Conservation (phyloP, 2,797 vertebrate species). For the Cryptoblepharus egeriae region DNA sequence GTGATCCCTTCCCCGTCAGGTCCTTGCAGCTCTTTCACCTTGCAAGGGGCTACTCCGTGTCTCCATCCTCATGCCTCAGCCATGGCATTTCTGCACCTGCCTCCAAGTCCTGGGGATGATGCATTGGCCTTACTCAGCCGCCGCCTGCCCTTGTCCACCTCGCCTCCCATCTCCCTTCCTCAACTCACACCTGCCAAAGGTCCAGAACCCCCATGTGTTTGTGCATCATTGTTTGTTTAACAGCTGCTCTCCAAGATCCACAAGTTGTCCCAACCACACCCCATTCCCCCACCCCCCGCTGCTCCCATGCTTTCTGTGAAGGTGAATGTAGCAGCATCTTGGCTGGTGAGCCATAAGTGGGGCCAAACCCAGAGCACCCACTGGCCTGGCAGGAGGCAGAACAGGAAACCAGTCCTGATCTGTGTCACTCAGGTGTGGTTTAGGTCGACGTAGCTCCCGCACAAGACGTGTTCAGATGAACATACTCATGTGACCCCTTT, state of each 20-base stretch:
- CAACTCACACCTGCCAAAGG: not conserved
- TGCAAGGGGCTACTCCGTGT: conserved; percentile 38
- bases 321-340: not conserved
- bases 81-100: not conserved
- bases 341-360: no score
- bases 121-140: no score
- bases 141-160: not conserved
- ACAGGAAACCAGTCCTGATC: not conserved
- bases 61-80: conserved; percentile 7
- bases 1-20: conserved; percentile 14
- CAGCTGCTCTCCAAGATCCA: not conserved
- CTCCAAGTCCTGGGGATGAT: not conserved
- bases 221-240: not conserved
- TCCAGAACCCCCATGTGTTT: not conserved
- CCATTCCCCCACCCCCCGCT: no score
- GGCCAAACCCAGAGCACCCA: no score
- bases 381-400: no score
- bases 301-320: not conserved
- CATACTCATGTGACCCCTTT: not conserved
- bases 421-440: no score
- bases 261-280: not conserved
- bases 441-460: no score
- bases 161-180: accelerated
- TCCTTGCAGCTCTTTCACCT: conserved; percentile 62
- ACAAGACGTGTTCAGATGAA: no score